These are phyloP conservation scores for Diarsia mendica DNA, from an alignment of 2,888 invertebrate genomes.

Conservation along the genomic window DNA sequence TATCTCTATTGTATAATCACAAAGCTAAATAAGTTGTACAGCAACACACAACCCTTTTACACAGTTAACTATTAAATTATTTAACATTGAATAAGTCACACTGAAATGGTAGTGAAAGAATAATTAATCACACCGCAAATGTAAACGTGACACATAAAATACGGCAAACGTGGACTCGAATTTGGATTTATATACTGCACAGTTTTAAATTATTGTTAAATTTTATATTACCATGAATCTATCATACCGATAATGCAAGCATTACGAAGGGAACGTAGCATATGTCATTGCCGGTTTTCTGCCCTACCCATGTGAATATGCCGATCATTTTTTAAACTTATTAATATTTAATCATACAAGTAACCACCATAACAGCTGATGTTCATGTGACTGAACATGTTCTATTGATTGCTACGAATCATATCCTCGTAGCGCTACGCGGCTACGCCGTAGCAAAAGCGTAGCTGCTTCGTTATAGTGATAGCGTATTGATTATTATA, in stretches of 20 bases:
- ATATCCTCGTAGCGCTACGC: slow-evolving; percentile 10
- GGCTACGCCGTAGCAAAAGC: slow-evolving; percentile 1
- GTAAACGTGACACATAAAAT: slow-evolving; percentile 63
- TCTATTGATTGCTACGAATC: not conserved
- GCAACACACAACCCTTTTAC: not conserved
- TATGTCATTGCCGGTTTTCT: not conserved
- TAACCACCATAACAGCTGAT: not conserved
- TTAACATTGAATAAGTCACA: slow-evolving; percentile 29
- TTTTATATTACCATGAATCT: not conserved
- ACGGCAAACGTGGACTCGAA: not conserved
- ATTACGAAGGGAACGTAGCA: too few relatives aligned
- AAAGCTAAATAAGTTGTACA: not conserved
- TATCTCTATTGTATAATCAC: not conserved
- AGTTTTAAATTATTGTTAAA: not conserved
- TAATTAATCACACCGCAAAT: slow-evolving; percentile 63
- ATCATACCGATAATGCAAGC: not conserved
- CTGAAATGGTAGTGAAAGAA: slow-evolving; percentile 51
- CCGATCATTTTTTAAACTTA: not conserved
- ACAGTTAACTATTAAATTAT: slow-evolving; percentile 23
- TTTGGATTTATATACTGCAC: not conserved
- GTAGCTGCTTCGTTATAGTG: not conserved
- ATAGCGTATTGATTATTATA: not conserved
- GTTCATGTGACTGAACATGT: not conserved
- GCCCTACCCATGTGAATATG: not conserved
- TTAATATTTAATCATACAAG: not conserved